phyloP scores from a whole-genome alignment of 2,113 vertebrate species.

The Hemiprocne comata region DNA sequence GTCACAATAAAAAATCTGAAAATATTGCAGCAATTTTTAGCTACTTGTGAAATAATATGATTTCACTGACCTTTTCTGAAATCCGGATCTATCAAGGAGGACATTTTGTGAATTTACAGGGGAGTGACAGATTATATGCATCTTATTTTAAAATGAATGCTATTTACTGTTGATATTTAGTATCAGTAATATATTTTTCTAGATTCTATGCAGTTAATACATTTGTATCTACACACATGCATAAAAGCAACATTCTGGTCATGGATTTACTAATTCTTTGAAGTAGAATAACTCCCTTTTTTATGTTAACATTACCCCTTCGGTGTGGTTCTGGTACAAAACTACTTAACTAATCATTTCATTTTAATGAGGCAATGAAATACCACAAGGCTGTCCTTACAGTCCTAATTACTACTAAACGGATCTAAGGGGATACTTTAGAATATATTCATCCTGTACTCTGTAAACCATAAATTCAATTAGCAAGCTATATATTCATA shows the following conservation, averaged over 20 bases:
- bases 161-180: neutral
- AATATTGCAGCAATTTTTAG: neutral
- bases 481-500: constrained; percentile 8
- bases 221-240: neutral
- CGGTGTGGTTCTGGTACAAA: neutral
- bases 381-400: constrained; percentile 14
- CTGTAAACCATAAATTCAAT: neutral
- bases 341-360: constrained; percentile 9
- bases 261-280: neutral
- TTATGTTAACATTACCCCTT: neutral
- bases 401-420: constrained; percentile 21
- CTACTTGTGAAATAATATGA: neutral
- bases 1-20: neutral
- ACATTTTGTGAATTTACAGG: neutral
- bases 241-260: neutral
- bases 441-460: neutral
- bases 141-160: neutral
- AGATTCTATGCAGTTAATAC: neutral
- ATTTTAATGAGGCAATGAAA: constrained; percentile 44
- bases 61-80: neutral
- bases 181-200: neutral
- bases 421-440: constrained; percentile 13
- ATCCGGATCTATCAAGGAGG: neutral
- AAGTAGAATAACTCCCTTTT: neutral
- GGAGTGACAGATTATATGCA: neutral